These are phyloP conservation scores for Rhopalosiphum padi DNA, from an alignment of 1,140 invertebrate genomes.

Conservation along the genomic window DNA sequence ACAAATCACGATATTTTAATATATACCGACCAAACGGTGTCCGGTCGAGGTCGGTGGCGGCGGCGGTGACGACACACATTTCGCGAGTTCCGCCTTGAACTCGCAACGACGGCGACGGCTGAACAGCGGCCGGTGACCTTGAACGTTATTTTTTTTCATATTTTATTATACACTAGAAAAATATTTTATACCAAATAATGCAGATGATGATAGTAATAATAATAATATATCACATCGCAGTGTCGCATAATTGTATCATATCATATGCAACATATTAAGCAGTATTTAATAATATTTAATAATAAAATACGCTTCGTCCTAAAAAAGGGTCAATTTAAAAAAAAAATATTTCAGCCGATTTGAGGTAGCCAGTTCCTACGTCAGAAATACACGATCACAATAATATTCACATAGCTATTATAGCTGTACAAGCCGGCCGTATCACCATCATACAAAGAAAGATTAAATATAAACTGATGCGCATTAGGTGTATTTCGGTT, in stretches of 20 bases:
- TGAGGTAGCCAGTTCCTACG: too few species aligned
- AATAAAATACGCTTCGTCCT: background rate
- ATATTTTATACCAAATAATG: background rate
- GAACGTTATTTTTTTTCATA: background rate
- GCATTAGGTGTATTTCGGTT: too few species aligned
- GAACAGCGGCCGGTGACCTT: background rate
- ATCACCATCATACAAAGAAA: too few species aligned
- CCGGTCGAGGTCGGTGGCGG: conserved; percentile 7
- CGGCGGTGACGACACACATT: conserved; percentile 39
- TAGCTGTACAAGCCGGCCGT: too few species aligned
- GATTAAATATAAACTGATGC: too few species aligned
- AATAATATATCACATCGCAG: background rate
- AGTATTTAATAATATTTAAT: background rate
- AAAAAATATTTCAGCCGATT: too few species aligned
- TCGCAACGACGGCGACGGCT: background rate
- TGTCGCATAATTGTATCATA: background rate
- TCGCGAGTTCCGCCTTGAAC: conserved; percentile 2
- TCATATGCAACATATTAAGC: background rate
- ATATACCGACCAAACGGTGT: background rate
- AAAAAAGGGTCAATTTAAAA: too few species aligned
- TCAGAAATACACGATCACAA: too few species aligned
- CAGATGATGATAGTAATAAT: background rate
- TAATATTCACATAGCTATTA: too few species aligned
- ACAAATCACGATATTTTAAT: background rate
- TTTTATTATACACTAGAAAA: background rate